Conservation (phyloP, 1,140 invertebrate species). For the Pygmarrhopalites habei region DNA sequence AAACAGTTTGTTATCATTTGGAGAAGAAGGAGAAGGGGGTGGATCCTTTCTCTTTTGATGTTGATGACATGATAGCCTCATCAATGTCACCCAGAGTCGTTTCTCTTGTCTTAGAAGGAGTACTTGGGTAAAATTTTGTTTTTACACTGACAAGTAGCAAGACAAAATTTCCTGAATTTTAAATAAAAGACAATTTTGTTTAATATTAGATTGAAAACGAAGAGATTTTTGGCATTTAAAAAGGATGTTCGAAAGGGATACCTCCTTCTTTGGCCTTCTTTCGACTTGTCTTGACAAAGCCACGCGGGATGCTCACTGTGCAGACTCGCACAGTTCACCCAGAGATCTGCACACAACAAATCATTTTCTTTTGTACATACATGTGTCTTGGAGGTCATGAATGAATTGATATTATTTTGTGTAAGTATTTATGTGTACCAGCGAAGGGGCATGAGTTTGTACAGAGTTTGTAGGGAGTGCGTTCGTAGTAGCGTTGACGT, state of each 20-base stretch:
- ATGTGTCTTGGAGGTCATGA: too few relatives aligned
- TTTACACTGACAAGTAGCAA: slow-evolving; percentile 63
- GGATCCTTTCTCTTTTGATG: too few relatives aligned
- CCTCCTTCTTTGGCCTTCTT: slow-evolving; percentile 51
- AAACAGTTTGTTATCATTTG: too few relatives aligned
- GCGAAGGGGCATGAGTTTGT: slow-evolving; percentile 62
- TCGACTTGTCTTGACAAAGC: slow-evolving; percentile 54
- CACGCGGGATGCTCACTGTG: slow-evolving; percentile 52
- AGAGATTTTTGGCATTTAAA: too few relatives aligned
- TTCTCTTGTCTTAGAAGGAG: background rate
- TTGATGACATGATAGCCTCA: slow-evolving; percentile 10
- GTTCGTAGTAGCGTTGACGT: too few relatives aligned
- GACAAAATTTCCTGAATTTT: slow-evolving; percentile 56
- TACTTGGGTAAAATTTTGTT: slow-evolving; percentile 44
- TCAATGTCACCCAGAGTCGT: background rate
- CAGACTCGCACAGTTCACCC: slow-evolving; percentile 63
- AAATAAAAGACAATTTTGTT: too few relatives aligned
- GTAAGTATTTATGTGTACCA: too few relatives aligned
- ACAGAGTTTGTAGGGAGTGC: too few relatives aligned
- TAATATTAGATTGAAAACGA: too few relatives aligned
- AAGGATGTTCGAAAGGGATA: too few relatives aligned
- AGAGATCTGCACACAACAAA: slow-evolving; percentile 41
- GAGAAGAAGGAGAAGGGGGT: too few relatives aligned
- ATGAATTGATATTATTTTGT: too few relatives aligned
- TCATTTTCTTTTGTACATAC: background rate